Evolutionary conservation across 2,888 invertebrate species (phyloP).

Genomic region (Seira sanloemensis): DNA sequence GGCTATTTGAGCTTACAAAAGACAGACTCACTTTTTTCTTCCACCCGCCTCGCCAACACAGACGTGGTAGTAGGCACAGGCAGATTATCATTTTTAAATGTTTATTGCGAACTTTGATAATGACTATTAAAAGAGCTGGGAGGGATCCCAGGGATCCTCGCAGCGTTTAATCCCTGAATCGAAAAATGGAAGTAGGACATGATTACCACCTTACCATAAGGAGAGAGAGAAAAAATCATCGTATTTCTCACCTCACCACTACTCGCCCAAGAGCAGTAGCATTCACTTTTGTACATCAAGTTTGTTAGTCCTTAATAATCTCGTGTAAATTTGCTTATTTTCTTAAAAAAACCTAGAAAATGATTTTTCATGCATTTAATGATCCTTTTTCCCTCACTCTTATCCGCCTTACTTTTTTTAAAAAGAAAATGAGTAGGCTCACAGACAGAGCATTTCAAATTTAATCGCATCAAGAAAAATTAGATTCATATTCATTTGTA

Average conservation of each 20-base stretch:
- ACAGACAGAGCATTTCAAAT: conserved; percentile 32
- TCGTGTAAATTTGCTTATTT: not conserved
- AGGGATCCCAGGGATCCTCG: not conserved
- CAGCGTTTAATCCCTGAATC: not conserved
- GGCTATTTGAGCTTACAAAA: no score
- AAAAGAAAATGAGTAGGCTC: conserved; percentile 35
- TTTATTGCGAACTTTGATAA: not conserved
- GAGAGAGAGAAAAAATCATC: not conserved
- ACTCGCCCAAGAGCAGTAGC: no score
- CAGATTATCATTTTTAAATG: not conserved
- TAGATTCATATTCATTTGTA: conserved; percentile 29
- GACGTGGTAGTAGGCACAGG: not conserved
- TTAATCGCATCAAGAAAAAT: conserved; percentile 33
- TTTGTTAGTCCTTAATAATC: no score
- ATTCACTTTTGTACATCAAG: not conserved
- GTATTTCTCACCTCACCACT: not conserved
- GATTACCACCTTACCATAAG: no score
- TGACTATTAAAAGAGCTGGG: not conserved
- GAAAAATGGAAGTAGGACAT: conserved; percentile 12
- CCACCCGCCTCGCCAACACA: not conserved
- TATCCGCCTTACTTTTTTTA: not conserved
- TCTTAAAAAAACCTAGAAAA: conserved; percentile 9
- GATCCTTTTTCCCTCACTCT: conserved; percentile 4
- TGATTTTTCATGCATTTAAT: conserved; percentile 17
- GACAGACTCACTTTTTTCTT: not conserved